Evolutionary conservation across 1,140 invertebrate genomes (phyloP), one percentile per base, ranked within the genome.

Genomic region (Penaeus indicus): DNA sequence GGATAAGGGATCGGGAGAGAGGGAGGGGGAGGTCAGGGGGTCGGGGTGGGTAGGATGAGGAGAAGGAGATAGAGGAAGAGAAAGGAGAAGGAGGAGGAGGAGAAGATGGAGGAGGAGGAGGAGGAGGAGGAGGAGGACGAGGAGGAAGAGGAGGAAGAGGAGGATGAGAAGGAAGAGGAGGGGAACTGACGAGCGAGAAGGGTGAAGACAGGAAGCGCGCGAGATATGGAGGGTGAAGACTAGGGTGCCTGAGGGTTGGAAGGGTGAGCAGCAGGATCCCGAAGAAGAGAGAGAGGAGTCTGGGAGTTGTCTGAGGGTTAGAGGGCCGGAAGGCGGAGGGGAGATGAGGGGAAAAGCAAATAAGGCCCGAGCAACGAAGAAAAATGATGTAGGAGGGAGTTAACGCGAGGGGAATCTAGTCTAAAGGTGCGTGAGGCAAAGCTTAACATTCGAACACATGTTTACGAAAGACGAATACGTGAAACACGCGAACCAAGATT

Each of bases 81-180:
- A 78, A 60, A 61, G 22, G 85, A 22, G 86, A 21, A 63, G 47
- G 86, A 75, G 86, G 72, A 32, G n/a, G 69, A 61, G 69, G 61
- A 47, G 60, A 27, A 61, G 84, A 60, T 18, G 42, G 84, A 77
- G 42, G 27, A n/a, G 67, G 84, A 77, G 72, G 21, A 54, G 32
- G 42, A 85, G 84, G 22, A 54, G 3, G 21, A 77, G 42, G 32
- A 32, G 61, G 54, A 13, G 69, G 25, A 25, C n/a, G 72, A 54
- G 42, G 64, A 63, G 54, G 64, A 47, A n/a, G 25, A 32, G 64
- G 54, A 75, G 4, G 11, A 32, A 8, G n/a, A 25, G 80, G 22
- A 22, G n/a, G 60, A 32, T n/a, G 13, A 32, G 62, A 47, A 82
- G 47, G n/a, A 60, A 25, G 21, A 62, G 80, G 62, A 61, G 38